phyloP scores from a whole-genome alignment of 2,888 invertebrate species.

The Deilephila porcellus region DNA sequence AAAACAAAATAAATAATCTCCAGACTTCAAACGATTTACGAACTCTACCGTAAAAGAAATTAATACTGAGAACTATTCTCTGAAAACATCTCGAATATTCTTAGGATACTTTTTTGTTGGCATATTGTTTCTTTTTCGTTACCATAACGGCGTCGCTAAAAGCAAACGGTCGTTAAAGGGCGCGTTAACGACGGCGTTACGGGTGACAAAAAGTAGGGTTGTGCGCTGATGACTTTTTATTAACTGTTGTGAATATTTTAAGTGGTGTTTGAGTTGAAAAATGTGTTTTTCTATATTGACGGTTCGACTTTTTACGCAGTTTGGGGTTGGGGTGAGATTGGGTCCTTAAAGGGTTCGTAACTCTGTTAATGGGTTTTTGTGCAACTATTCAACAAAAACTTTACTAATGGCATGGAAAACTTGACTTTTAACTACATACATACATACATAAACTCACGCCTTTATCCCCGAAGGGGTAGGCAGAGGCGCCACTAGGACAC shows the following conservation, averaged over 20 bases:
- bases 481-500: no score
- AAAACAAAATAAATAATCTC: slow-evolving; percentile 2
- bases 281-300: slow-evolving; percentile 1
- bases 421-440: no score
- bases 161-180: slow-evolving; percentile 41
- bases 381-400: no score
- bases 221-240: slow-evolving; percentile 24
- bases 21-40: slow-evolving; percentile 1
- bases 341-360: neutral
- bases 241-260: slow-evolving; percentile 19
- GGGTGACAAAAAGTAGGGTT: slow-evolving; percentile 29
- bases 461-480: no score
- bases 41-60: slow-evolving; percentile 5
- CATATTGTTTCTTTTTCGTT: slow-evolving; percentile 28
- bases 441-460: no score
- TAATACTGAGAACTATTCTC: slow-evolving; percentile 3
- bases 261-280: slow-evolving; percentile 7
- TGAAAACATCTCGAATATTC: neutral
- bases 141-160: slow-evolving; percentile 41
- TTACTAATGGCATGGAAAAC: no score
- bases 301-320: neutral
- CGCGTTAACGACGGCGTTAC: slow-evolving; percentile 35
- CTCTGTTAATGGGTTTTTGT: no score
- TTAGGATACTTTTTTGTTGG: slow-evolving; percentile 6
- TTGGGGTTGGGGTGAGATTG: neutral